Percentiles rank a stretch among this genome's conserved stretches.
Evolutionary conservation across 2,797 vertebrate genomes (phyloP).

Genomic region (Acanthis flammea): DNA sequence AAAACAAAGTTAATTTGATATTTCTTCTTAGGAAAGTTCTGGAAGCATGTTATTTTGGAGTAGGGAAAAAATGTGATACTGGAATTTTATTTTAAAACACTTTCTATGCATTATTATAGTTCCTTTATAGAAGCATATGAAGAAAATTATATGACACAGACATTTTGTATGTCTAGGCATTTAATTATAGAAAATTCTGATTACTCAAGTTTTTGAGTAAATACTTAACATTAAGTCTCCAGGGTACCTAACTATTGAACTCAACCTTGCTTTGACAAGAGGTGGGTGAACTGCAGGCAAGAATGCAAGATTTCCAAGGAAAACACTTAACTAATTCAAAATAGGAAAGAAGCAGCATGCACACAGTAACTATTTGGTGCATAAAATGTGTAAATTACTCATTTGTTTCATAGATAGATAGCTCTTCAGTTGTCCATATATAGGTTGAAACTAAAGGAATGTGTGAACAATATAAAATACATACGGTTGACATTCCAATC

Average conservation of each 20-base stretch:
- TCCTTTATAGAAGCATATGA: neutral
- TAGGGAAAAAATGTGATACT: neutral
- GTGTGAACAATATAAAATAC: neutral
- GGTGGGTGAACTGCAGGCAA: neutral
- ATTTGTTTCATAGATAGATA: neutral
- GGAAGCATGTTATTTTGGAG: neutral
- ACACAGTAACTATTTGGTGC: neutral
- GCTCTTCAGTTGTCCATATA: neutral
- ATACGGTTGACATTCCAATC: neutral
- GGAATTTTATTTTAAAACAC: neutral
- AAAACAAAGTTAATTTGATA: neutral
- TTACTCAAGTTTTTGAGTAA: neutral
- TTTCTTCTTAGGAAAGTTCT: neutral
- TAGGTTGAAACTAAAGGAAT: neutral
- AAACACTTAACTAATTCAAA: neutral
- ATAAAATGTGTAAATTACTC: neutral
- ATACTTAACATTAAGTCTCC: neutral
- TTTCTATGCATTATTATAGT: neutral
- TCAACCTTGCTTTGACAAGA: constrained; percentile 43
- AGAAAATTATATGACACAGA: neutral
- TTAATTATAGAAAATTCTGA: constrained; percentile 20
- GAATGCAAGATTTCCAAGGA: neutral
- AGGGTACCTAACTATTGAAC: neutral
- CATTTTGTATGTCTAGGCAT: neutral
- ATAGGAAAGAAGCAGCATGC: neutral